Base-by-base conservation (phyloP, 2,888 invertebrate species). In the Rhogogaster chlorosoma region DNA sequence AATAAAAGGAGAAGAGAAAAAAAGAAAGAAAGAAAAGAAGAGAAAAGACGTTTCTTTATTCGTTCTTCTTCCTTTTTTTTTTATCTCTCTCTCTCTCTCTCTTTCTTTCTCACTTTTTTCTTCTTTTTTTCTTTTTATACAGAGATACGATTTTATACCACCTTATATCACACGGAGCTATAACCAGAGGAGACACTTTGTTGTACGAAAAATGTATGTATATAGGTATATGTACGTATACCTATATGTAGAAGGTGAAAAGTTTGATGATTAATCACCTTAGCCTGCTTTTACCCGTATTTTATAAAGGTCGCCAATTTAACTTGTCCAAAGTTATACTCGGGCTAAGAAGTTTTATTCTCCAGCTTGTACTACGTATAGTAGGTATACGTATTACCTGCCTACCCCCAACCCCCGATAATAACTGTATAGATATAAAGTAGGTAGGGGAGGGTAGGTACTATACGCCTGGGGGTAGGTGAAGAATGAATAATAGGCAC, bases 241-340 rank as follows among this genome's bases (percentile, higher is more conserved):
- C n/a, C 10, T 53, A 5, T 18, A 32, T 9, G 29, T 70, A 70
- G n/a, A n/a, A 70, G 70, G 36, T 36, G 70, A 70, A 70, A 70
- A 70, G 70, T 75, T 75, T 4, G 42, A 26, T 75, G 45, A 75
- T 77, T 77, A 77, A 77, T 77, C 53, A 77, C 77, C 29, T 32
- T 32, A 49, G 29, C 22, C 29, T 67, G 29, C 67, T 64, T 38
- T 80, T 61, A 80, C 61, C 53, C 83, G 67, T 83, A 83, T 67
- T 83, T 83, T 45, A 83, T 70, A 83, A 67, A 67, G 29, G 83
- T 83, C 49, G 42, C 67, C 67, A 67, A 83, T 83, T 83, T 83
- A 45, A 67, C 64, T 67, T 83, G 67, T 83, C 67, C n/a, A 42
- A 83, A 83, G 83, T 83, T 83, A 80, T 53, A 73, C 71, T 18